Evolutionary conservation across 2,888 invertebrate species (phyloP).

Genomic region (Muschampia plurimacula): DNA sequence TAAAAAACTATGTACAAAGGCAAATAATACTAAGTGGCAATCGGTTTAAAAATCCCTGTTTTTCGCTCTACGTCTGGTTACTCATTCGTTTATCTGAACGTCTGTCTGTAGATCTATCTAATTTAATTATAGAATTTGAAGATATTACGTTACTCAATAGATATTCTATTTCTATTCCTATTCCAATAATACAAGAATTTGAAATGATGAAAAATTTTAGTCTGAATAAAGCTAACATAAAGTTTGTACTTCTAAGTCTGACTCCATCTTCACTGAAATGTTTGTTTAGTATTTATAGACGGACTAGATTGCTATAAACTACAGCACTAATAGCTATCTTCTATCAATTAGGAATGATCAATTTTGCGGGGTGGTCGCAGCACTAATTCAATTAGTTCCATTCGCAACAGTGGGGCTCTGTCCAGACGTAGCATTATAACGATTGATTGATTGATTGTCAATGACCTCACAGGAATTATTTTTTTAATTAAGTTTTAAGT

Average conservation of each 20-base stretch:
- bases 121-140: too few species aligned
- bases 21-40: too few species aligned
- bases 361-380: constrained; percentile 24
- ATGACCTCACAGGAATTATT: constrained; percentile 16
- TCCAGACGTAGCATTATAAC: constrained; percentile 27
- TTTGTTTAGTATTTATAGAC: not conserved
- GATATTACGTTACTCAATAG: too few species aligned
- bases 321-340: constrained; percentile 7
- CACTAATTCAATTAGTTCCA: constrained; percentile 31
- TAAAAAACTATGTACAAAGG: not conserved
- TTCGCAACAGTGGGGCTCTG: constrained; percentile 24
- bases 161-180: too few species aligned
- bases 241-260: not conserved
- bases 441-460: constrained; percentile 44
- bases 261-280: not conserved
- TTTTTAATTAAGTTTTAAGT: constrained; percentile 4
- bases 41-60: too few species aligned
- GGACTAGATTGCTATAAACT: not conserved
- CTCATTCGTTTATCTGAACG: too few species aligned
- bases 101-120: too few species aligned
- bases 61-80: too few species aligned
- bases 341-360: constrained; percentile 26
- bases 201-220: too few species aligned
- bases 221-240: too few species aligned
- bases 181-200: too few species aligned